phyloP scores from a whole-genome alignment of 2,113 vertebrate species.

The Sander lucioperca region DNA sequence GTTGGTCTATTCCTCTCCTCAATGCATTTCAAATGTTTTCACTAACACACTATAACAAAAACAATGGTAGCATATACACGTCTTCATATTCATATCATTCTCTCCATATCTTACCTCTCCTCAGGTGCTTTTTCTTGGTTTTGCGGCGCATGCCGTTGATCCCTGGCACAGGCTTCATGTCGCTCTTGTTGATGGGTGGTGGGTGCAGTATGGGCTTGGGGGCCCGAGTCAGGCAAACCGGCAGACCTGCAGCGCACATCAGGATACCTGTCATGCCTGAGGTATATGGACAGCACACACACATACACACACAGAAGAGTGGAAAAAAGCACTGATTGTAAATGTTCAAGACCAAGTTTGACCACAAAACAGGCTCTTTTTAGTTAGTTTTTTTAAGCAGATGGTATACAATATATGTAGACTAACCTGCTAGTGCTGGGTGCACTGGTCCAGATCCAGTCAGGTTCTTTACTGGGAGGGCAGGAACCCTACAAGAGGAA shows the following conservation, averaged over 20 bases:
- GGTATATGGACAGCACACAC: conserved; percentile 25
- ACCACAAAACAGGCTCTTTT: not conserved
- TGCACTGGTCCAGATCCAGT: conserved; percentile 94
- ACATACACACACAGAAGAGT: conserved; percentile 52
- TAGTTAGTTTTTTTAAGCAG: not conserved
- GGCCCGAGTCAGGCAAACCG: conserved; percentile 94
- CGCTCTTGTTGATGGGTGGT: conserved; percentile 94
- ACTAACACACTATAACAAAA: conserved; percentile 6
- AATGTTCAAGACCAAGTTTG: conserved; percentile 10
- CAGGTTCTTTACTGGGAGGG: conserved; percentile 96
- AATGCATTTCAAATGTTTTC: conserved; percentile 5
- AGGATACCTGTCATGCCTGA: conserved; percentile 98
- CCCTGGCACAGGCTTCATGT: conserved; percentile 94
- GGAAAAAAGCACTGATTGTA: conserved; percentile 35
- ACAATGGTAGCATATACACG: not conserved
- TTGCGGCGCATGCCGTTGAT: conserved; percentile 94
- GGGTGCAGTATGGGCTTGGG: conserved; percentile 97
- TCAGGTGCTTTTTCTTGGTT: conserved; percentile 96
- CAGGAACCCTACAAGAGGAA: conserved; percentile 87
- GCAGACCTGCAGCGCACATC: conserved; percentile 95
- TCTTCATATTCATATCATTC: not conserved
- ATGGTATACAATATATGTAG: not conserved
- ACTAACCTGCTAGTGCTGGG: conserved; percentile 94
- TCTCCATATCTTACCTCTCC: conserved; percentile 86
- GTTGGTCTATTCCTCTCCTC: conserved; percentile 7